A percentile compares a stretch with the other conserved stretches of the same genome.
Conservation (phyloP, 1,140 invertebrate genomes). For the Solenopsis invicta region DNA sequence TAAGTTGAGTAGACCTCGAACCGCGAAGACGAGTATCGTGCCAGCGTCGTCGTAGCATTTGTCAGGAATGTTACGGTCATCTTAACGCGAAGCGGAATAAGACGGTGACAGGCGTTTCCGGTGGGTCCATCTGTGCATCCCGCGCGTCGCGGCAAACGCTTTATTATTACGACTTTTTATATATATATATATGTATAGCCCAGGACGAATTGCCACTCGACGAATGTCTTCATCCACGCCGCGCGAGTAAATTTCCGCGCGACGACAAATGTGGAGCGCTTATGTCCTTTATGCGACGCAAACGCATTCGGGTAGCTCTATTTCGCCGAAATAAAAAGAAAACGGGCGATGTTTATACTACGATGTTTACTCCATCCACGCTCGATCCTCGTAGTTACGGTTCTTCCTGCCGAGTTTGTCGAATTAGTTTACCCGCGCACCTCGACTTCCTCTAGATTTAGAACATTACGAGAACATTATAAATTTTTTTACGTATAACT, state of each 20-base stretch:
- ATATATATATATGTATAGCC: background rate
- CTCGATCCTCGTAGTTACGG: background rate
- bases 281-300: background rate
- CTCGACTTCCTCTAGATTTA: too few relatives aligned
- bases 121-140: conserved; percentile 22
- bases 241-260: conserved; percentile 1
- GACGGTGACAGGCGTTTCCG: conserved; percentile 50
- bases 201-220: background rate
- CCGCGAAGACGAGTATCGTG: background rate
- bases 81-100: conserved; percentile 29
- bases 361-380: background rate
- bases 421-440: background rate
- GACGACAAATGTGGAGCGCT: background rate
- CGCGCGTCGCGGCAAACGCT: background rate
- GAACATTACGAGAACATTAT: background rate
- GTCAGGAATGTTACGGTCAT: conserved; percentile 32
- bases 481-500: background rate
- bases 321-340: background rate
- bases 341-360: background rate
- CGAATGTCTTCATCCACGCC: conserved; percentile 32
- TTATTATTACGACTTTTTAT: conserved; percentile 49
- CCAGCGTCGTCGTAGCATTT: conserved; percentile 25
- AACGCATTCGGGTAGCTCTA: background rate
- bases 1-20: background rate
- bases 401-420: background rate